A percentile compares a stretch with the other conserved stretches of the same genome.
Evolutionary conservation across 2,797 vertebrate species (phyloP).

Genomic region (Acipenser ruthenus): DNA sequence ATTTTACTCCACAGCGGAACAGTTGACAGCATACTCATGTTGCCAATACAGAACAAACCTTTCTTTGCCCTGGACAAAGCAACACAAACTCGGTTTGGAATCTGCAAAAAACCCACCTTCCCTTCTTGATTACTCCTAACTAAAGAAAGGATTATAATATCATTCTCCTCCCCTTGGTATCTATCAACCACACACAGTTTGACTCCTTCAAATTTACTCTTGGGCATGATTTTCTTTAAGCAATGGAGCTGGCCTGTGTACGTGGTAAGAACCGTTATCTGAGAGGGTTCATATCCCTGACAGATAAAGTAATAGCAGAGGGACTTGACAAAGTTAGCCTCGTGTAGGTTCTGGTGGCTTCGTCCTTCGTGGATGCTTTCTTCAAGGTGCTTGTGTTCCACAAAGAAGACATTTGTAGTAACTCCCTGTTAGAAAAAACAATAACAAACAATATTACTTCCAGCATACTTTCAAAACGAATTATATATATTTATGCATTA

Average conservation of each 20-base stretch:
- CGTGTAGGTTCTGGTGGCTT: slow-evolving; percentile 31
- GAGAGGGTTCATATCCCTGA: slow-evolving; percentile 30
- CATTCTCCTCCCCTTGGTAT: slow-evolving; percentile 33
- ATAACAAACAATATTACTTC: not conserved
- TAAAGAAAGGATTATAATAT: slow-evolving; percentile 31
- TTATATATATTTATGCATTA: no score
- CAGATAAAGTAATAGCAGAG: slow-evolving; percentile 30
- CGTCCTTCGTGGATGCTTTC: slow-evolving; percentile 29
- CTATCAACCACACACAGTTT: slow-evolving; percentile 28
- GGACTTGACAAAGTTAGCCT: slow-evolving; percentile 28
- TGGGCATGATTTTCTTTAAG: slow-evolving; percentile 25
- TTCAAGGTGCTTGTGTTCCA: slow-evolving; percentile 29
- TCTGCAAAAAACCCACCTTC: slow-evolving; percentile 25
- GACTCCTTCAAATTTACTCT: slow-evolving; percentile 20
- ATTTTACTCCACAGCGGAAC: slow-evolving; percentile 27
- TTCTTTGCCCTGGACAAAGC: slow-evolving; percentile 33
- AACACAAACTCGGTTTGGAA: slow-evolving; percentile 29
- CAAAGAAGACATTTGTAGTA: slow-evolving; percentile 28
- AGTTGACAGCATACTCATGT: slow-evolving; percentile 22
- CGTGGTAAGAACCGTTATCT: slow-evolving; percentile 29
- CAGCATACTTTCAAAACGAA: not conserved
- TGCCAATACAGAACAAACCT: slow-evolving; percentile 33
- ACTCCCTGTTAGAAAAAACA: slow-evolving; percentile 23
- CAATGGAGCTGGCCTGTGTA: slow-evolving; percentile 26
- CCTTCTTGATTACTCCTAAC: slow-evolving; percentile 28